Evolutionary conservation across 2,888 invertebrate species (phyloP).

Genomic region (Synanthedon andrenaeformis): DNA sequence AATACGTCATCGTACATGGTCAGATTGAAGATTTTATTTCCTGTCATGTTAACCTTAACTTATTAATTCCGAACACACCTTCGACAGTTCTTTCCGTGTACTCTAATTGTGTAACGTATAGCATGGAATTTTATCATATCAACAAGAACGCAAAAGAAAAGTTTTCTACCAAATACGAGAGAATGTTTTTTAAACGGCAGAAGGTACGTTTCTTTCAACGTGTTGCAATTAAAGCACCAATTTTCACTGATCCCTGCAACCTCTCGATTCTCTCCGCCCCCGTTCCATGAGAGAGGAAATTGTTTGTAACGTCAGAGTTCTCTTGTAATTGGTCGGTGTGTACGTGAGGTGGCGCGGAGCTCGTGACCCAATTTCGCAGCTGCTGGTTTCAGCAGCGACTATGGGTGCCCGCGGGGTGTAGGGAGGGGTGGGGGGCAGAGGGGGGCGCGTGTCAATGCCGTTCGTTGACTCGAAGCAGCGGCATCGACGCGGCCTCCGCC

Average conservation of each 20-base stretch:
- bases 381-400: slow-evolving; percentile 66
- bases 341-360: slow-evolving; percentile 57
- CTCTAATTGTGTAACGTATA: slow-evolving; percentile 19
- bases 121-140: slow-evolving; percentile 33
- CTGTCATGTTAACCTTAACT: too few relatives aligned
- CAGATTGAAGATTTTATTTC: too few relatives aligned
- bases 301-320: slow-evolving; percentile 29
- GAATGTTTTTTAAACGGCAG: slow-evolving; percentile 28
- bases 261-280: slow-evolving; percentile 7
- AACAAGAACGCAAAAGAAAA: too few relatives aligned
- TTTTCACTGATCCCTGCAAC: slow-evolving; percentile 13
- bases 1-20: too few relatives aligned
- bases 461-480: slow-evolving; percentile 66
- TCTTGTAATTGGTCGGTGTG: slow-evolving; percentile 35
- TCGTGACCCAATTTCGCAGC: slow-evolving; percentile 69
- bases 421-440: slow-evolving; percentile 28
- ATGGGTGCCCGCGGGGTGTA: slow-evolving; percentile 7
- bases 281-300: neutral
- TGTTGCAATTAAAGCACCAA: slow-evolving; percentile 36
- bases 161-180: too few relatives aligned
- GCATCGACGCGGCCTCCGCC: slow-evolving; percentile 64
- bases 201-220: slow-evolving; percentile 51
- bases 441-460: slow-evolving; percentile 67
- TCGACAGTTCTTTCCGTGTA: slow-evolving; percentile 22
- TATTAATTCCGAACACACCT: too few relatives aligned